Percentiles rank a stretch among this genome's conserved stretches.
Evolutionary conservation across 1,140 invertebrate genomes (phyloP).

Genomic region (Drosophila parabipectinata): DNA sequence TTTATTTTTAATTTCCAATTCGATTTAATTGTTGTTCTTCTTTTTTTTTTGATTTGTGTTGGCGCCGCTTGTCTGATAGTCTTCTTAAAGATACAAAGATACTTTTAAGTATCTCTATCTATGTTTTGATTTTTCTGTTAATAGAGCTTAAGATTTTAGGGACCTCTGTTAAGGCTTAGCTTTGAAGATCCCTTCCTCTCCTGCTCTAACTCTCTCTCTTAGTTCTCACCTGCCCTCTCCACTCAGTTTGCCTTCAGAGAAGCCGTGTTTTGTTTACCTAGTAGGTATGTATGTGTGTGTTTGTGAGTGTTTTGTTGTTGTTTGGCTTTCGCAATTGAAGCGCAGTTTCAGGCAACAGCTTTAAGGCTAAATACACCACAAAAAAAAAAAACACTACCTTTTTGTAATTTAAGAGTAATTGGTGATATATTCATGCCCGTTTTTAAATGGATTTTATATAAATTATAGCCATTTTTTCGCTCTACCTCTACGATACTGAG

Average conservation of each 20-base stretch:
- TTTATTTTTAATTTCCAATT: slow-evolving; percentile 55
- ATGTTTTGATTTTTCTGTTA: not conserved
- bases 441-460: not conserved
- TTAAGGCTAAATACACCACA: not conserved
- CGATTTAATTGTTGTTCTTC: slow-evolving; percentile 47
- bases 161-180: not conserved
- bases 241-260: slow-evolving; percentile 43
- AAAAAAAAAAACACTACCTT: not conserved
- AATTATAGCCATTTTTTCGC: not conserved
- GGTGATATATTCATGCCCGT: not conserved
- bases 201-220: not conserved
- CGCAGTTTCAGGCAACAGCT: slow-evolving; percentile 46
- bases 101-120: not conserved
- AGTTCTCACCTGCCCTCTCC: slow-evolving; percentile 8
- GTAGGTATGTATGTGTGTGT: not conserved
- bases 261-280: slow-evolving; percentile 45
- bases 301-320: slow-evolving; percentile 3
- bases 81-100: slow-evolving; percentile 1
- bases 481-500: slow-evolving; percentile 32
- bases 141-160: not conserved
- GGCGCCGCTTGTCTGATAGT: slow-evolving; percentile 17
- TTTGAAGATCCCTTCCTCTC: slow-evolving; percentile 21
- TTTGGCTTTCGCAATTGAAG: slow-evolving; percentile 63
- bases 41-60: slow-evolving; percentile 40
- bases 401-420: not conserved